Conservation (phyloP, 2,797 vertebrate genomes). For the Melopsittacus undulatus region DNA sequence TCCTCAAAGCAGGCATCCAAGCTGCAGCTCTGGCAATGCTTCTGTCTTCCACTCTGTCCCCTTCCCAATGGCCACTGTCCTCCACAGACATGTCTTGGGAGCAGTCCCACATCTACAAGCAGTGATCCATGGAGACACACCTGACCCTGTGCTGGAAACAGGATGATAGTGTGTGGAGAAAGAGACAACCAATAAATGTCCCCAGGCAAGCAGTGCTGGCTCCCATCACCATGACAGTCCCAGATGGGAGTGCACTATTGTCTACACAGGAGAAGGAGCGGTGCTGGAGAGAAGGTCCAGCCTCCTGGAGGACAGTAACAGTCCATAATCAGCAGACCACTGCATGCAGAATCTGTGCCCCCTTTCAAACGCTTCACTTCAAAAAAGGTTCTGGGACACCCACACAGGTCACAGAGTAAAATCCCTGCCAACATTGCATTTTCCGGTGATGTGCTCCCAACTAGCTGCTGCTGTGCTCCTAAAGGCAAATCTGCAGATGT, state of each 20-base stretch:
- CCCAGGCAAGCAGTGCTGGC: not conserved
- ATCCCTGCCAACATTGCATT: not conserved
- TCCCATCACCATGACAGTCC: not conserved
- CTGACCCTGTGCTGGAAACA: accelerated
- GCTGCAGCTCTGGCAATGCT: accelerated
- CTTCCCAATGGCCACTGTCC: no score
- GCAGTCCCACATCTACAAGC: accelerated
- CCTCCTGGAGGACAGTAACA: accelerated
- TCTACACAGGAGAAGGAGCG: accelerated
- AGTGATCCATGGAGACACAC: not conserved
- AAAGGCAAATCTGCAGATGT: not conserved
- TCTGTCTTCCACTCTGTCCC: not conserved
- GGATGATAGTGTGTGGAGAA: not conserved
- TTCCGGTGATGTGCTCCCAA: not conserved
- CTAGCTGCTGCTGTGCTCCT: not conserved
- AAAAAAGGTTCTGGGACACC: not conserved
- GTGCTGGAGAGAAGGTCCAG: not conserved
- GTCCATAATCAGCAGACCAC: accelerated
- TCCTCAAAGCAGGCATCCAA: not conserved
- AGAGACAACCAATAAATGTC: not conserved
- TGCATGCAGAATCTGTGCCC: accelerated
- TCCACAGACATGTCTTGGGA: not conserved
- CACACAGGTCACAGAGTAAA: accelerated
- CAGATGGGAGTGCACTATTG: not conserved
- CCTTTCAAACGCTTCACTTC: not conserved